phyloP scores from a whole-genome alignment of 2,113 vertebrate genomes.

The Hemichromis elongatus region DNA sequence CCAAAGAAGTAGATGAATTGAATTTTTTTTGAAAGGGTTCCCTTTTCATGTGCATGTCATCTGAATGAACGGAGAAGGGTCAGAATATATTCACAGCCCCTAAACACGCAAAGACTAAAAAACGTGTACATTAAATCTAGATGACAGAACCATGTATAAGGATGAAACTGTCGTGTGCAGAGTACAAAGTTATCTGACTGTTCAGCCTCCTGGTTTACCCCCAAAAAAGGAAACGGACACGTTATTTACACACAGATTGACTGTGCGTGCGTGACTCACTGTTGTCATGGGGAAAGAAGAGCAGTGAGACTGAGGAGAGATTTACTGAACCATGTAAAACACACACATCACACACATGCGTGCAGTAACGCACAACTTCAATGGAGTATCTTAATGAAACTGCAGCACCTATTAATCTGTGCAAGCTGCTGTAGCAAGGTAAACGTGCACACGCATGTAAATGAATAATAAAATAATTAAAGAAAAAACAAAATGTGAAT shows the following conservation, averaged over 20 bases:
- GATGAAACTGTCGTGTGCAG: not conserved
- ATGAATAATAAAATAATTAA: not conserved
- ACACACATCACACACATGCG: not conserved
- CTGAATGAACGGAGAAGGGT: not conserved
- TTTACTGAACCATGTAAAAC: slow-evolving; percentile 47
- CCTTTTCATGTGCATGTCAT: not conserved
- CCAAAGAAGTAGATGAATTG: not conserved
- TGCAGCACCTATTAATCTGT: not conserved
- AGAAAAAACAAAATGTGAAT: not conserved
- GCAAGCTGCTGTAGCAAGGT: not conserved
- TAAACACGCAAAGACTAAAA: not conserved
- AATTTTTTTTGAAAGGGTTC: not conserved
- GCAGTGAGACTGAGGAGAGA: slow-evolving; percentile 1
- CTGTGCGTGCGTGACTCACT: slow-evolving; percentile 16
- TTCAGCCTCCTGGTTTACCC: not conserved
- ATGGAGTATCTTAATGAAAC: not conserved
- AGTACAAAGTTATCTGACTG: not conserved
- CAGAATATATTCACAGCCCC: not conserved
- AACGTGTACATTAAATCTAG: not conserved
- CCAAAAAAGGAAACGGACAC: not conserved
- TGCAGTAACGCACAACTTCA: not conserved
- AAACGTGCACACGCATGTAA: not conserved
- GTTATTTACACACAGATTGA: slow-evolving; percentile 6
- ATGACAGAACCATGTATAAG: not conserved
- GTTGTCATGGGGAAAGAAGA: slow-evolving; percentile 43